A percentile compares a stretch with the other conserved stretches of the same genome.
Evolutionary conservation across 2,113 vertebrate species (phyloP).

Genomic region (Neodontobutis hainanensis): DNA sequence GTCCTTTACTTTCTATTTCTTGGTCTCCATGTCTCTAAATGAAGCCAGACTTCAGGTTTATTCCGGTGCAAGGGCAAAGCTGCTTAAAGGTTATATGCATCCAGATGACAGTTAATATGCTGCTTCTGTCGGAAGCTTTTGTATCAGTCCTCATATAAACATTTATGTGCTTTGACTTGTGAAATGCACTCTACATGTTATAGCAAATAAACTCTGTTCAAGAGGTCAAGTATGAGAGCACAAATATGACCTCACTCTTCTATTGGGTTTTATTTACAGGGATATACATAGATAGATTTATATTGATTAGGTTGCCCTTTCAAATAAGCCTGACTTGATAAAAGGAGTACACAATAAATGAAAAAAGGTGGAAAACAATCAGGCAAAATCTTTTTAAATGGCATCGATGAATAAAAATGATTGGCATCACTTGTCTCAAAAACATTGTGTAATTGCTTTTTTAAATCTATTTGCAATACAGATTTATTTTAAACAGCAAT

Average conservation of each 20-base stretch:
- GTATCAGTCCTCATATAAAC: constrained; percentile 21
- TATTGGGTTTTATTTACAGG: neutral
- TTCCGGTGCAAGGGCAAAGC: constrained; percentile 20
- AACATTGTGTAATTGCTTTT: too few relatives aligned
- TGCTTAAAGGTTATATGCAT: constrained; percentile 47
- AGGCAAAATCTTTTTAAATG: too few relatives aligned
- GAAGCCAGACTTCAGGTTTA: constrained; percentile 42
- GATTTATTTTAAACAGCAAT: too few relatives aligned
- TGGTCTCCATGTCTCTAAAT: constrained; percentile 24
- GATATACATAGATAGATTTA: constrained; percentile 15
- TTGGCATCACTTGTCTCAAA: too few relatives aligned
- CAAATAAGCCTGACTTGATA: too few relatives aligned
- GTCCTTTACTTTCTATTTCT: constrained; percentile 42
- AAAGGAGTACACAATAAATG: too few relatives aligned
- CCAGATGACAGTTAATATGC: constrained; percentile 34
- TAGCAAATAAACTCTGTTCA: constrained; percentile 10
- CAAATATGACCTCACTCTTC: neutral
- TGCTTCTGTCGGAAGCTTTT: constrained; percentile 19
- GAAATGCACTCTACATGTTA: constrained; percentile 6
- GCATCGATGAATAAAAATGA: too few relatives aligned
- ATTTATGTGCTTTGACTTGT: constrained; percentile 18
- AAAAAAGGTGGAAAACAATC: too few relatives aligned
- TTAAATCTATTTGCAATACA: too few relatives aligned
- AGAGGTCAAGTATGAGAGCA: constrained; percentile 16
- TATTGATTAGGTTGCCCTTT: neutral